phyloP scores from a whole-genome alignment of 2,113 vertebrate genomes.

The Rhea americana region DNA sequence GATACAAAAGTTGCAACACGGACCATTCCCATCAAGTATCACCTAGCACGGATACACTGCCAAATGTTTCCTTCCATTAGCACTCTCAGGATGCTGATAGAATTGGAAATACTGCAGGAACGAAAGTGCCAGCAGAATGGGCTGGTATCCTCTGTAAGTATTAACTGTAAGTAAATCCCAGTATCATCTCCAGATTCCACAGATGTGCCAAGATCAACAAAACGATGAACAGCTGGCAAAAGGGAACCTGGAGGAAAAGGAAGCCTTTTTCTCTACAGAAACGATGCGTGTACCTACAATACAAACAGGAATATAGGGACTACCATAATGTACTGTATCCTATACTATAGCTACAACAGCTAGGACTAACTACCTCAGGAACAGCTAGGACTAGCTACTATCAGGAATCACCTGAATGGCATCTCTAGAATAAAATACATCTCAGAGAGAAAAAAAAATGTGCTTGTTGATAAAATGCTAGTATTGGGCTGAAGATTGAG shows the following conservation, averaged over 20 bases:
- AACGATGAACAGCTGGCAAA: not conserved
- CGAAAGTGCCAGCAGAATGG: not conserved
- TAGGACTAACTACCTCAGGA: not conserved
- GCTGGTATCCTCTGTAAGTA: not conserved
- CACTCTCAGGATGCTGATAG: not conserved
- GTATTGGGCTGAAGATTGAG: not conserved
- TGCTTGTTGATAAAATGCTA: not conserved
- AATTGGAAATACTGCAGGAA: not conserved
- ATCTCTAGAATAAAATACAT: not conserved
- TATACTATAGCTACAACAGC: not conserved
- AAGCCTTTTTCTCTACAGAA: not conserved
- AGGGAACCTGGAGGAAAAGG: not conserved
- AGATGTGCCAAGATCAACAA: not conserved
- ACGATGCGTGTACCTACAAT: not conserved
- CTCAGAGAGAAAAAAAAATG: not conserved
- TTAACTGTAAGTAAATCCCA: not conserved
- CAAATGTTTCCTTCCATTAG: not conserved
- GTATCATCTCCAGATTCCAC: not conserved
- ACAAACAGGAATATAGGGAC: not conserved
- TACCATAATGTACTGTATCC: fast-evolving
- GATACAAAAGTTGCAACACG: too few species aligned
- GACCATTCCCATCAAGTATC: too few species aligned
- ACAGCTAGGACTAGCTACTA: not conserved
- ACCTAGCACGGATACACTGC: not conserved
- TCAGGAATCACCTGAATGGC: not conserved